phyloP scores from a whole-genome alignment of 2,113 vertebrate species.

The Zapus hudsonius region DNA sequence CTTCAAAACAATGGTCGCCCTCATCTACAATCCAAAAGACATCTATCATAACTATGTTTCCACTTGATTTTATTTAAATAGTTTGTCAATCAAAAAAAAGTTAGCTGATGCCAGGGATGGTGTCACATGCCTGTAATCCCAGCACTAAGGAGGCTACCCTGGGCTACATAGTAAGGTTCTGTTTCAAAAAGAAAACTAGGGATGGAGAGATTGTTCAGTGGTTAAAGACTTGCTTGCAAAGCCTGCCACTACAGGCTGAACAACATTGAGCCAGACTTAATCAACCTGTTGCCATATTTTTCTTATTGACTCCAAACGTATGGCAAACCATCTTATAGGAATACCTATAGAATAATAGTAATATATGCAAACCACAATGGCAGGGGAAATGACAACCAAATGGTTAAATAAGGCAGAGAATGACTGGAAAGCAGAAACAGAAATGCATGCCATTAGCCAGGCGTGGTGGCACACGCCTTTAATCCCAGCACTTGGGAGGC shows the following conservation, averaged over 20 bases:
- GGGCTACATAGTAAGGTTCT: not conserved
- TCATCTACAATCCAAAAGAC: no score
- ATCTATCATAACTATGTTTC: no score
- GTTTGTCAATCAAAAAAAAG: not conserved
- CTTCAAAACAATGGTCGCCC: no score
- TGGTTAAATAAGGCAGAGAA: not conserved
- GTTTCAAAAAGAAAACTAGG: not conserved
- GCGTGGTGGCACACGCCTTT: no score
- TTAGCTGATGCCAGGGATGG: not conserved
- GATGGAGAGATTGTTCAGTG: no score
- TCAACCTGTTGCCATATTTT: not conserved
- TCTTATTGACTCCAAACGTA: slow-evolving; percentile 38
- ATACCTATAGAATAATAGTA: not conserved
- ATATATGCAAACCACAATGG: not conserved
- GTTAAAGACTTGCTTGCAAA: no score
- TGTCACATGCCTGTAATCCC: not conserved
- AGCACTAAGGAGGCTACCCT: not conserved
- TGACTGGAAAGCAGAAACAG: slow-evolving; percentile 32
- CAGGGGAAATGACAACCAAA: not conserved
- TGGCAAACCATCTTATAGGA: slow-evolving; percentile 8
- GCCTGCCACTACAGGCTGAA: not conserved
- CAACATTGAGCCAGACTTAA: not conserved
- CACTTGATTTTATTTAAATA: no score
- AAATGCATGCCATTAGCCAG: not conserved
- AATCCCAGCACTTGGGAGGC: no score